phyloP scores from a whole-genome alignment of 2,113 vertebrate species.

The Brachypodius melanocephalos region DNA sequence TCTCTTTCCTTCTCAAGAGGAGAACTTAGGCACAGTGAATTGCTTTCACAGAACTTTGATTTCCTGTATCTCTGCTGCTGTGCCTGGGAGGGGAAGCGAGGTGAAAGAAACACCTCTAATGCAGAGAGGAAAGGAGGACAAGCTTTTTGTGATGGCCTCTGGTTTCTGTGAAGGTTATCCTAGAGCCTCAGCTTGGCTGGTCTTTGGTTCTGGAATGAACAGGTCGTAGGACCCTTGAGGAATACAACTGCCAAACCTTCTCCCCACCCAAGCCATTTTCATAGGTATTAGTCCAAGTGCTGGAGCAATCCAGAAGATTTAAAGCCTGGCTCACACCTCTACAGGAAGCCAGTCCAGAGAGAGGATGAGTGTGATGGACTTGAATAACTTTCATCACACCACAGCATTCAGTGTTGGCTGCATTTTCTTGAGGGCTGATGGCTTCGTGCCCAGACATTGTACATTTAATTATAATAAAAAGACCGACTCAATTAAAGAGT shows the following conservation, averaged over 20 bases:
- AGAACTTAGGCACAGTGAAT: neutral
- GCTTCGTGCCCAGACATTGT: conserved; percentile 27
- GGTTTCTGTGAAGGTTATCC: neutral
- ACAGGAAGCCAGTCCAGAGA: neutral
- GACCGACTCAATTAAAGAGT: conserved; percentile 12
- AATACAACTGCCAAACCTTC: neutral
- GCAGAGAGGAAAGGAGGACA: neutral
- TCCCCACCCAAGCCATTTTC: neutral
- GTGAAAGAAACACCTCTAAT: neutral
- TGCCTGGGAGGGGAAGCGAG: neutral
- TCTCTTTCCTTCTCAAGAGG: neutral
- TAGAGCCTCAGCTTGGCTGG: neutral
- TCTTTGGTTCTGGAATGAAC: neutral
- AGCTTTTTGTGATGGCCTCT: neutral
- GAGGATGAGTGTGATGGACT: neutral
- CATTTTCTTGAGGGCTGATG: conserved; percentile 27
- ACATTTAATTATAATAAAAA: conserved; percentile 38
- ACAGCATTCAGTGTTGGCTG: neutral
- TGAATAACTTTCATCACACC: neutral
- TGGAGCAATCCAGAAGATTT: neutral
- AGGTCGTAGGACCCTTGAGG: neutral
- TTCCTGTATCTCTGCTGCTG: neutral
- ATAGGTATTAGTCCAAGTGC: neutral
- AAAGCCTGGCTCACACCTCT: neutral
- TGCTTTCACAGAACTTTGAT: neutral